phyloP scores from a whole-genome alignment of 1,140 invertebrate species.

The Zaprionus ghesquierei region DNA sequence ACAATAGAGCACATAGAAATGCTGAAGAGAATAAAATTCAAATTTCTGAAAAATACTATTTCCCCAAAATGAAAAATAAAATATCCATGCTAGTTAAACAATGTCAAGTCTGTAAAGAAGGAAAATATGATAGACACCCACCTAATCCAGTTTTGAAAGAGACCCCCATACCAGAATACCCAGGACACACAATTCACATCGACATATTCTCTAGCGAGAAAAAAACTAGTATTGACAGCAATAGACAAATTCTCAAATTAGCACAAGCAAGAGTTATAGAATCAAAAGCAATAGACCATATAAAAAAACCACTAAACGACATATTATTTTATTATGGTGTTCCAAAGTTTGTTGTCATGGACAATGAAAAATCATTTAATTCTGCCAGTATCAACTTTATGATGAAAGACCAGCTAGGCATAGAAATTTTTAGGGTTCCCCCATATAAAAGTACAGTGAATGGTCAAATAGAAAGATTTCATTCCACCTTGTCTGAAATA shows the following conservation, averaged over 20 bases:
- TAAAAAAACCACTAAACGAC: constrained; percentile 23
- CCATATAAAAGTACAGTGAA: too few relatives aligned
- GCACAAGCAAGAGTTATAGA: constrained; percentile 30
- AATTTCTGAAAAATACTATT: constrained; percentile 7
- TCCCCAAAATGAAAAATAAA: constrained; percentile 22
- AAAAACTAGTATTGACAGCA: constrained; percentile 7
- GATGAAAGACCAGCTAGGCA: constrained; percentile 26
- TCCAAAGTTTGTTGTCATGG: constrained; percentile 28
- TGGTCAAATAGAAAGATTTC: too few relatives aligned
- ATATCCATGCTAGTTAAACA: constrained; percentile 1
- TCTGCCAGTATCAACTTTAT: constrained; percentile 31
- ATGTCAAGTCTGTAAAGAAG: constrained; percentile 1
- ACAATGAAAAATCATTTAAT: constrained; percentile 43
- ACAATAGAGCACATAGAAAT: too few relatives aligned
- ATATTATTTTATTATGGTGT: constrained; percentile 27
- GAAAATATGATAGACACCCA: constrained; percentile 18
- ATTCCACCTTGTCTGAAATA: constrained; percentile 38
- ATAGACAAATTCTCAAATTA: constrained; percentile 28
- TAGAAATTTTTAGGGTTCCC: constrained; percentile 13
- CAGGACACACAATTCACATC: constrained; percentile 30
- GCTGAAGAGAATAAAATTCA: constrained; percentile 4
- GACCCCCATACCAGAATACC: too few relatives aligned
- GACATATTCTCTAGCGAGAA: constrained; percentile 17
- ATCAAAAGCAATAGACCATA: constrained; percentile 12
- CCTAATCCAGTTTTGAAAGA: constrained; percentile 1